Evolutionary conservation across 2,113 vertebrate genomes (phyloP).

Genomic region (Naja naja): DNA sequence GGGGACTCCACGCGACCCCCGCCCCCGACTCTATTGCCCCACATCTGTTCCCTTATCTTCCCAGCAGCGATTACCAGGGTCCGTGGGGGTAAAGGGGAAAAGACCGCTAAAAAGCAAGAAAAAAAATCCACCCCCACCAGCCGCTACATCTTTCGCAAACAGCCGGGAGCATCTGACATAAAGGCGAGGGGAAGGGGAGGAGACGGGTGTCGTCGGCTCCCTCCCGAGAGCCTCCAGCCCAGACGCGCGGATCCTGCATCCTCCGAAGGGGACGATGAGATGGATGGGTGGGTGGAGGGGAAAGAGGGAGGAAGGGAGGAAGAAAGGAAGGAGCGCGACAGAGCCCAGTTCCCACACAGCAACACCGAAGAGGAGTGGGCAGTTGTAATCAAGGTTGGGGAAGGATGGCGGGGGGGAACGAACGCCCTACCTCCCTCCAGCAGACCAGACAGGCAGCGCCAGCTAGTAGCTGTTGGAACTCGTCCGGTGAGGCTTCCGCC

Average conservation of each 20-base stretch:
- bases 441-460: neutral
- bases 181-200: neutral
- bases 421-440: conserved; percentile 3
- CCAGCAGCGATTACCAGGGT: neutral
- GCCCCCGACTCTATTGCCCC: no score
- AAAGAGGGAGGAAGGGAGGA: neutral
- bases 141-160: neutral
- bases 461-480: neutral
- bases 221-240: neutral
- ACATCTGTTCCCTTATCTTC: neutral
- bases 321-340: neutral
- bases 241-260: neutral
- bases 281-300: neutral
- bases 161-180: neutral
- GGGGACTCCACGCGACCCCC: neutral
- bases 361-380: neutral
- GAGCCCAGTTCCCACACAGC: neutral
- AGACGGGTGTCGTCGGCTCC: neutral
- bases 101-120: neutral
- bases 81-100: neutral
- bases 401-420: accelerated
- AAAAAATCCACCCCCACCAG: neutral
- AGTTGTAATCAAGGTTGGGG: neutral
- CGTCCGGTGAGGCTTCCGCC: neutral
- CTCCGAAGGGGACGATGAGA: neutral